Evolutionary conservation across 2,888 invertebrate species (phyloP).

Genomic region (Harpalus rufipes): DNA sequence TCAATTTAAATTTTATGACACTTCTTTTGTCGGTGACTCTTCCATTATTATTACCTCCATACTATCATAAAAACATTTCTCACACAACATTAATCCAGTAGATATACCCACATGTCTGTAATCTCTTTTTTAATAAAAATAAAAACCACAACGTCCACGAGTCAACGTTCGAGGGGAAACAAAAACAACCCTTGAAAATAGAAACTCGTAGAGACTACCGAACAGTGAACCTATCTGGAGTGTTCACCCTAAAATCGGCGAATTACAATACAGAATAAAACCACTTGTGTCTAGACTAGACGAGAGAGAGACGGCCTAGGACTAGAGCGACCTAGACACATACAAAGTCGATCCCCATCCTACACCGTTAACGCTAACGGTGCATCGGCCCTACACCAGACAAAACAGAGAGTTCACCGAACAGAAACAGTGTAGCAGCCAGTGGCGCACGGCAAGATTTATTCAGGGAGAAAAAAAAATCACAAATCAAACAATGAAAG

Average conservation of each 20-base stretch:
- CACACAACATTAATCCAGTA: not conserved
- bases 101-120: not conserved
- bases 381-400: constrained; percentile 52
- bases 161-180: constrained; percentile 16
- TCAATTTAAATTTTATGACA: not conserved
- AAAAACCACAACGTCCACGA: constrained; percentile 1
- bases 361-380: constrained; percentile 64
- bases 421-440: constrained; percentile 52
- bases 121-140: constrained; percentile 20
- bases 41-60: not conserved
- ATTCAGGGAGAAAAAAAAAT: too few relatives aligned
- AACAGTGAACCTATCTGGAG: constrained; percentile 1
- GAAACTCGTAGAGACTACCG: not conserved
- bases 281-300: constrained; percentile 52
- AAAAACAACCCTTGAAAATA: not conserved
- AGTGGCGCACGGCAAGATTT: not conserved
- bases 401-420: constrained; percentile 39
- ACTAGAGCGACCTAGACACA: constrained; percentile 8
- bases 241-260: constrained; percentile 24
- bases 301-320: not conserved
- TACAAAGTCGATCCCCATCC: constrained; percentile 33
- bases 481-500: not conserved
- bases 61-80: not conserved
- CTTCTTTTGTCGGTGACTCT: not conserved
- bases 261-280: constrained; percentile 38